phyloP scores from a whole-genome alignment of 2,888 invertebrate genomes.

The Venusia cambrica region DNA sequence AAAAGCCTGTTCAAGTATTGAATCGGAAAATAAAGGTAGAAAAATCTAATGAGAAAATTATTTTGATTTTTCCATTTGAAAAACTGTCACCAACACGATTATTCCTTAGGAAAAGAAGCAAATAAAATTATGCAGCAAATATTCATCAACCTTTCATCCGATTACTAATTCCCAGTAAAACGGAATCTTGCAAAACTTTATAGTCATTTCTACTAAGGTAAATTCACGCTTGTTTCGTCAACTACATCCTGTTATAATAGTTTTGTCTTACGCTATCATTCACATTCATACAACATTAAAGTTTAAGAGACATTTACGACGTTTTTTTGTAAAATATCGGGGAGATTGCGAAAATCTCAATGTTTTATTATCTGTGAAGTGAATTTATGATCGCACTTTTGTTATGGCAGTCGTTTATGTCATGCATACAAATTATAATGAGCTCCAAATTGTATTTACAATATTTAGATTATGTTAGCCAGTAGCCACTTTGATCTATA shows the following conservation, averaged over 20 bases:
- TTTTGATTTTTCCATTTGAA: no score
- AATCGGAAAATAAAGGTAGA: no score
- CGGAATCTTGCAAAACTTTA: slow-evolving; percentile 10
- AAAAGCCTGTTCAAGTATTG: no score
- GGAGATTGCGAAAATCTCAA: slow-evolving; percentile 15
- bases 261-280: slow-evolving; percentile 20
- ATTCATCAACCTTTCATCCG: slow-evolving; percentile 14
- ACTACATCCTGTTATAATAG: slow-evolving; percentile 24
- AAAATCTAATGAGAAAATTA: no score
- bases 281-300: slow-evolving; percentile 23
- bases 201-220: slow-evolving; percentile 2
- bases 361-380: slow-evolving; percentile 14
- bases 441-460: slow-evolving; percentile 3
- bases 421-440: slow-evolving; percentile 20
- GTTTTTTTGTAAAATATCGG: slow-evolving; percentile 18
- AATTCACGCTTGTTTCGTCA: slow-evolving; percentile 14
- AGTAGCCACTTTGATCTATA: slow-evolving; percentile 6
- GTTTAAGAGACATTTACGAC: slow-evolving; percentile 24
- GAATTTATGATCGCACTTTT: slow-evolving; percentile 22
- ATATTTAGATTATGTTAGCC: slow-evolving; percentile 3
- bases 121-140: no score
- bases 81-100: no score
- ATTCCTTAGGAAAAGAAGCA: no score
- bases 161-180: slow-evolving; percentile 13
- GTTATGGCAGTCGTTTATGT: slow-evolving; percentile 19